These are phyloP conservation scores for Plagiodera versicolora DNA, from an alignment of 2,888 invertebrate genomes.

Conservation along the genomic window DNA sequence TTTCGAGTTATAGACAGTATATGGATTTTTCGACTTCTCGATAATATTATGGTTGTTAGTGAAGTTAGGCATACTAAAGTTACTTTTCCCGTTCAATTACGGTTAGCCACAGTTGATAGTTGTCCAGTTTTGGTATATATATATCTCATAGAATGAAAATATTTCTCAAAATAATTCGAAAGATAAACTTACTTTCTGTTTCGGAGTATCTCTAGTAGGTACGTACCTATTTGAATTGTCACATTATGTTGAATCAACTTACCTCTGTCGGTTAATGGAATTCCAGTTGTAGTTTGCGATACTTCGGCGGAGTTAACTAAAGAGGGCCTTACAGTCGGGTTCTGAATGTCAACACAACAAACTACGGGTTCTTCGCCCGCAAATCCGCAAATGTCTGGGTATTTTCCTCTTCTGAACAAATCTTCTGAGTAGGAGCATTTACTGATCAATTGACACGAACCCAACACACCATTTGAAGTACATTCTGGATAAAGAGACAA, in stretches of 20 bases:
- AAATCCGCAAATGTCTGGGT: slow-evolving; percentile 40
- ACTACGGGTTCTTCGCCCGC: slow-evolving; percentile 36
- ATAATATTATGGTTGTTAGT: no score
- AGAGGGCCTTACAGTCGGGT: not conserved
- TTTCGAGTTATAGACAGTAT: no score
- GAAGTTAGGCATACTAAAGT: no score
- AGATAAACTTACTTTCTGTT: no score
- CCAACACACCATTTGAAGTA: slow-evolving; percentile 8
- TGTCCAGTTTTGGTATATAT: no score
- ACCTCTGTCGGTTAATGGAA: not conserved
- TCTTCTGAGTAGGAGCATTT: slow-evolving; percentile 34
- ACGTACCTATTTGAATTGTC: no score
- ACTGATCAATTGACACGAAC: slow-evolving; percentile 35
- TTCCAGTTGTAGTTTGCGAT: not conserved
- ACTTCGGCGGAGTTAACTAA: not conserved
- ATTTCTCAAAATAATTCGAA: no score
- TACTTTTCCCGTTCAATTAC: no score
- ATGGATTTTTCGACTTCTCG: no score
- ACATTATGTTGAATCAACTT: not conserved
- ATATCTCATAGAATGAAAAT: no score
- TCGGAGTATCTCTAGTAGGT: no score
- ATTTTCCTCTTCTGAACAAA: slow-evolving; percentile 26
- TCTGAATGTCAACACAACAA: slow-evolving; percentile 32
- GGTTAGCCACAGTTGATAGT: no score
- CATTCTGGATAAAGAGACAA: not conserved